phyloP scores from a whole-genome alignment of 2,797 vertebrate genomes.

The Scolopax bukidnonensis region DNA sequence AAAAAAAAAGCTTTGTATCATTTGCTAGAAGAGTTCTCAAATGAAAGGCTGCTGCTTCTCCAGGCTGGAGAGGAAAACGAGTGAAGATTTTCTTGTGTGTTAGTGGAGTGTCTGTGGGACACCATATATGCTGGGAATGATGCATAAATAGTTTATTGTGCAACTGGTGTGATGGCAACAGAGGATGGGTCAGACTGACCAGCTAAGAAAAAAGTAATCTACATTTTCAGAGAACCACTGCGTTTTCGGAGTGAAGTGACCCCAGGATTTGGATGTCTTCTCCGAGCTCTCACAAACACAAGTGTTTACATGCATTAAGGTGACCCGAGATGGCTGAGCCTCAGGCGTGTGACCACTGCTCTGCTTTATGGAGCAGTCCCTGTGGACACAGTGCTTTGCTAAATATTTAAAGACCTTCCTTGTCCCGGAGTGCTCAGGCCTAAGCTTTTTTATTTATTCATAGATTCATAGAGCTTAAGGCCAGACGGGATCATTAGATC shows the following conservation, averaged over 20 bases:
- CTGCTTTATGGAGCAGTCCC: constrained; percentile 10
- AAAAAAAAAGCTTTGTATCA: background rate
- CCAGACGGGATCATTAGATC: background rate
- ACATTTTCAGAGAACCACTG: background rate
- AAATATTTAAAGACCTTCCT: constrained; percentile 60
- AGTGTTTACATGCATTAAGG: background rate
- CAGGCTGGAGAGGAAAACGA: too few relatives aligned
- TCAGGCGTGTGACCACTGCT: background rate
- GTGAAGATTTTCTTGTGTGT: too few relatives aligned
- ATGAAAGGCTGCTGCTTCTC: background rate
- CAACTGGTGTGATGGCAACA: background rate
- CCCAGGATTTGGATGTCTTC: background rate
- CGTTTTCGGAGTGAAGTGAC: background rate
- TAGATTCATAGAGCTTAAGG: background rate
- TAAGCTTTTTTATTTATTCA: constrained; percentile 44
- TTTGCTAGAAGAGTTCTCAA: background rate
- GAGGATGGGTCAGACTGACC: background rate
- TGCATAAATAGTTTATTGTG: too few relatives aligned
- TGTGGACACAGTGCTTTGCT: background rate
- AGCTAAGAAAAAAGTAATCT: background rate
- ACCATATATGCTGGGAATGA: too few relatives aligned
- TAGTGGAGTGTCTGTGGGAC: too few relatives aligned
- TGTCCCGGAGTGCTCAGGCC: background rate
- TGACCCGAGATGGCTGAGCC: constrained; percentile 3
- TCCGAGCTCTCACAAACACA: background rate